Evolutionary conservation across 2,113 vertebrate genomes (phyloP).

Genomic region (Willisornis vidua): DNA sequence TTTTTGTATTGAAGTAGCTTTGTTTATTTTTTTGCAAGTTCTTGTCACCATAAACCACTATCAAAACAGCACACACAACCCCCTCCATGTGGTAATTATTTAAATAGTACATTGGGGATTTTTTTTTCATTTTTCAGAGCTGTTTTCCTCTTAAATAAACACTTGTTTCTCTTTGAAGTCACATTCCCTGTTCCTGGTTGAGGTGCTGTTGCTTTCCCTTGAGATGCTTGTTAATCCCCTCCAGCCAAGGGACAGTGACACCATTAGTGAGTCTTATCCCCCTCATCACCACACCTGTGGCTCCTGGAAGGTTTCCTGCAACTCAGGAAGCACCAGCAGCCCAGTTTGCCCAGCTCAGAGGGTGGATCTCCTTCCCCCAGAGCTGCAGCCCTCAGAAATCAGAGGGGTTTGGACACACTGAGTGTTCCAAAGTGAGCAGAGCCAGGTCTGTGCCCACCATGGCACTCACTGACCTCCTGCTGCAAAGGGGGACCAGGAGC

Average conservation of each 20-base stretch:
- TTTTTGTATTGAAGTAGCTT: not conserved
- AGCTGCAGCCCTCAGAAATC: not conserved
- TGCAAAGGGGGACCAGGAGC: not conserved
- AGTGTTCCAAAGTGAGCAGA: not conserved
- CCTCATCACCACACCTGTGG: not conserved
- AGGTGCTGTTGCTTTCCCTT: not conserved
- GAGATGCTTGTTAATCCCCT: not conserved
- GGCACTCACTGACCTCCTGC: not conserved
- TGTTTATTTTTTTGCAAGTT: not conserved
- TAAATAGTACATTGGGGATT: not conserved
- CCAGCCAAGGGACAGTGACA: not conserved
- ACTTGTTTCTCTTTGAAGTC: not conserved
- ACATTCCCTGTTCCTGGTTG: not conserved
- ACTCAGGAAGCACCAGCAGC: not conserved
- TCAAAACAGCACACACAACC: not conserved
- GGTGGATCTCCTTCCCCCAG: not conserved
- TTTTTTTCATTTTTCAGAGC: not conserved
- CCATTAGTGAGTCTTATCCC: not conserved
- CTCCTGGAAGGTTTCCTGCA: not conserved
- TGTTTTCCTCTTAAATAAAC: not conserved
- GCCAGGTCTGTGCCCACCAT: not conserved
- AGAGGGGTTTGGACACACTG: not conserved
- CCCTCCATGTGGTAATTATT: not conserved
- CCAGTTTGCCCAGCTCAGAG: not conserved
- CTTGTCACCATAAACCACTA: not conserved